Evolutionary conservation across 2,797 vertebrate genomes (phyloP), one percentile per base, ranked within the genome.

Genomic region (Rhynchonycteris naso): DNA sequence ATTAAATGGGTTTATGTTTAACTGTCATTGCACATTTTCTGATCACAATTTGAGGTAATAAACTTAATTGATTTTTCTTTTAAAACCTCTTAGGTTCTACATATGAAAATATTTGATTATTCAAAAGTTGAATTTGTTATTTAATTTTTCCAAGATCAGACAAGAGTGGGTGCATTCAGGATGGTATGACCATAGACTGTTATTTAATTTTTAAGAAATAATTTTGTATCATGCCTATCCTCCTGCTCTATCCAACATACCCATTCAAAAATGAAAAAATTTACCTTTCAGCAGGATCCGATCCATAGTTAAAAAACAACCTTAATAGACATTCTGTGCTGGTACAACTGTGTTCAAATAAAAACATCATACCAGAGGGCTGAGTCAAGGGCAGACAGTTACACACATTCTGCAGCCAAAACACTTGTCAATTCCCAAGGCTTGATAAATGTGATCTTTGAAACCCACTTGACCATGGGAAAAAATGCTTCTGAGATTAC

Each of bases 321-420:
- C 61, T 90, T 35, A 43, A 19, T 47, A 80, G 33, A 72, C 24
- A 82, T 68, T 90, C 75, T 66, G 54, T 52, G 52, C n/a, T 28
- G 12, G 22, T 81, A 90, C 13, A 75, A 68, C 22, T 56, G 22
- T 82, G 58, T 65, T 91, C 78, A 75, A 68, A 91, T 58, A 72
- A 87, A 94, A 93, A 95, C n/a, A 81, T 35, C 93, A 88, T n/a
- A 80, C 74, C 63, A 82, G 33, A 87, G 8, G 19, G 16, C 72
- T 90, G 74, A 93, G 84, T 91, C 88, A 87, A 83, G 28, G 66
- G 58, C 65, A 38, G 22, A 91, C 16, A n/a, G 38, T 61, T n/a
- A 28, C 28, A 86, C 21, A n/a, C 35, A 78, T 61, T 58, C 83
- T 28, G 26, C 13, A 50, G 52, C 38, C 38, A 91, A 74, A 56